Conservation (phyloP, 2,113 vertebrate genomes). For the Plecturocebus donacophilus region DNA sequence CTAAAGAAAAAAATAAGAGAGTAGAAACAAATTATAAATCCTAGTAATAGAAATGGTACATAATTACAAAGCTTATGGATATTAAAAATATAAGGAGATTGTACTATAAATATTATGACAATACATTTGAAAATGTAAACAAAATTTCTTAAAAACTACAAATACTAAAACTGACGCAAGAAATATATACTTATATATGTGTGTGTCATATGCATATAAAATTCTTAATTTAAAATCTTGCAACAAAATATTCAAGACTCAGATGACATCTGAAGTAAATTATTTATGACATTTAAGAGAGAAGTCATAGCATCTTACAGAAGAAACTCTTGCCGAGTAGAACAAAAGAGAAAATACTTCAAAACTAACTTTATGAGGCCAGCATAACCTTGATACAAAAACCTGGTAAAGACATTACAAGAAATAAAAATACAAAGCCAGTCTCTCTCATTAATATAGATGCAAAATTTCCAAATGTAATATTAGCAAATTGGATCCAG, state of each 20-base stretch:
- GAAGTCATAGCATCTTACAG: neutral
- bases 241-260: neutral
- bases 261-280: neutral
- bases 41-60: neutral
- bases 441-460: neutral
- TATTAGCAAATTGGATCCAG: neutral
- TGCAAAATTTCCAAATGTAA: neutral
- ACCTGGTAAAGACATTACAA: neutral
- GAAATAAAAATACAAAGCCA: neutral
- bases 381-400: neutral
- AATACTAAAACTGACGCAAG: neutral
- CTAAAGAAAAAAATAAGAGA: neutral
- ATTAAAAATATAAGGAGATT: neutral
- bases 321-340: neutral
- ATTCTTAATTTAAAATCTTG: neutral
- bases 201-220: neutral
- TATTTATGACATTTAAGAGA: neutral
- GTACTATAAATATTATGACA: neutral
- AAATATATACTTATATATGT: neutral
- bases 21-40: neutral
- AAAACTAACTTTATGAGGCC: neutral
- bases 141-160: neutral
- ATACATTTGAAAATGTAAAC: neutral
- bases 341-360: neutral
- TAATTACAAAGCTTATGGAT: neutral